These are phyloP conservation scores for Paracyprichromis sp. DNA, from an alignment of 2,113 vertebrate genomes.

Conservation along the genomic window DNA sequence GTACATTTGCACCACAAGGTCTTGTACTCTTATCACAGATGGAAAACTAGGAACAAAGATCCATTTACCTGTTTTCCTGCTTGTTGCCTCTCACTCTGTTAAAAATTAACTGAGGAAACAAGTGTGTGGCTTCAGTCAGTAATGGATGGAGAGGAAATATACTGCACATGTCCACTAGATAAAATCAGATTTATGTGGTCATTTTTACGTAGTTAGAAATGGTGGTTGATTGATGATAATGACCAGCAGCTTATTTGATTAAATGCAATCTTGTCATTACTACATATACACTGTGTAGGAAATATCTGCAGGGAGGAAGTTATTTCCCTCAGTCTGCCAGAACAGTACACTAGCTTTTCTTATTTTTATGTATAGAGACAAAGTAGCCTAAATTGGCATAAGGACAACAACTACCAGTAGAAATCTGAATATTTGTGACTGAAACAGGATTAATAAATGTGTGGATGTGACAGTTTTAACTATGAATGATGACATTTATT, in stretches of 20 bases:
- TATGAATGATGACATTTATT: not conserved
- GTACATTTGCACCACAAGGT: not conserved
- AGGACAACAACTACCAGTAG: not conserved
- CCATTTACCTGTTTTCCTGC: not conserved
- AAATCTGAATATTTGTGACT: not conserved
- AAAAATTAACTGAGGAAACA: not conserved
- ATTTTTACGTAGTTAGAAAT: not conserved
- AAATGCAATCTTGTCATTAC: not conserved
- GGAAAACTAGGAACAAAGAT: not conserved
- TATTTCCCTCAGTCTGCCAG: not conserved
- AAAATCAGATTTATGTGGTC: not conserved
- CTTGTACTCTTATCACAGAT: not conserved
- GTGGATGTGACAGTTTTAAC: not conserved
- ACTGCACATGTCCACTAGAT: not conserved
- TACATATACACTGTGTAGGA: not conserved
- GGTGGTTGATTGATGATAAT: not conserved
- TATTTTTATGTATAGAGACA: not conserved
- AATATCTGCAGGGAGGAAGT: not conserved
- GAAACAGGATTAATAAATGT: not conserved
- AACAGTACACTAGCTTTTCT: not conserved
- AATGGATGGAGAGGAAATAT: not conserved
- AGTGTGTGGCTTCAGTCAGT: not conserved
- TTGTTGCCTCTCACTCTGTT: not conserved
- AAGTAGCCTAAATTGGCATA: not conserved
- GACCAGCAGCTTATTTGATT: not conserved